phyloP scores from a whole-genome alignment of 2,888 invertebrate genomes.

The Drosophila nr. perissopoda region DNA sequence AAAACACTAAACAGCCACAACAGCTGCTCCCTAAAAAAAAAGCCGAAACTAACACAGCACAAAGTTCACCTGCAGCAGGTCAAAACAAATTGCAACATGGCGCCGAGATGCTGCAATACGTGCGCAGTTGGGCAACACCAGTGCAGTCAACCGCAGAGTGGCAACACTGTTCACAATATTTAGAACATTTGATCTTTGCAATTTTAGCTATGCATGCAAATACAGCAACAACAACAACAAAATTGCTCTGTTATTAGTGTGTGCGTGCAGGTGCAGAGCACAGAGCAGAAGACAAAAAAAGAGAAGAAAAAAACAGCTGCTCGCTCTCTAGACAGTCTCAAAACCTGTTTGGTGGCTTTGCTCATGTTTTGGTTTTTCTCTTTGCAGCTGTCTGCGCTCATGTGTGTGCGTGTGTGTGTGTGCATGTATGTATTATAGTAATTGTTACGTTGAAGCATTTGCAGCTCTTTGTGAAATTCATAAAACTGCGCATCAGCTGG shows the following conservation, averaged over 20 bases:
- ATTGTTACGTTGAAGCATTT: constrained; percentile 48
- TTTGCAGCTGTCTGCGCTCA: constrained; percentile 69
- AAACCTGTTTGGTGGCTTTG: constrained; percentile 70
- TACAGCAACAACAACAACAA: constrained; percentile 22
- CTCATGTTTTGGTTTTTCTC: constrained; percentile 74
- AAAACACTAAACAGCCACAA: constrained; percentile 20
- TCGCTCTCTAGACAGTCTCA: constrained; percentile 19
- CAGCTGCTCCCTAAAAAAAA: constrained; percentile 20
- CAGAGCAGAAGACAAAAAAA: constrained; percentile 3
- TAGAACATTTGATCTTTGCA: constrained; percentile 54
- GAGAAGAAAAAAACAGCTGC: constrained; percentile 65
- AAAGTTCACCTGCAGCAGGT: constrained; percentile 66
- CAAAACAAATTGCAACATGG: constrained; percentile 46
- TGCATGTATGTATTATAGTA: constrained; percentile 18
- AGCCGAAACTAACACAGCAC: constrained; percentile 30
- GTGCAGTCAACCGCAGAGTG: constrained; percentile 13
- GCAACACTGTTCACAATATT: constrained; percentile 35
- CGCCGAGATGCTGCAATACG: constrained; percentile 40
- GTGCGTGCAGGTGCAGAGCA: constrained; percentile 59
- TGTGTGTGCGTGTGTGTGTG: constrained; percentile 10
- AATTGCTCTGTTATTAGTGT: constrained; percentile 16
- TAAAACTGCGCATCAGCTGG: constrained; percentile 75
- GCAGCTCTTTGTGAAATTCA: constrained; percentile 65
- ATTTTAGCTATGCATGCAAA: constrained; percentile 56
- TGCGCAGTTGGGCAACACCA: constrained; percentile 38